These are phyloP conservation scores for Abscondita cerata DNA, from an alignment of 2,888 invertebrate genomes.

Conservation along the genomic window DNA sequence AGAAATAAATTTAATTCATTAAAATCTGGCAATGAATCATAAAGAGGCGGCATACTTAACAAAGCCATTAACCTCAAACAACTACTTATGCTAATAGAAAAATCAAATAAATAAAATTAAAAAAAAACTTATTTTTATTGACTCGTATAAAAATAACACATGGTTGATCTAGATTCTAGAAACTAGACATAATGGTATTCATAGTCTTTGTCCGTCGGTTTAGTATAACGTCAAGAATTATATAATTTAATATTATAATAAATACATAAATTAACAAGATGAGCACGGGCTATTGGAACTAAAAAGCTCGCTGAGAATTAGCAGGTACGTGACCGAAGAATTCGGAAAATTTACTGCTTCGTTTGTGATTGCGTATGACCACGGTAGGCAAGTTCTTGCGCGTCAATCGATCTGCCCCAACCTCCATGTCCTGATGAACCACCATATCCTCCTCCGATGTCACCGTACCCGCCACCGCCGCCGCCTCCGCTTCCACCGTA, in stretches of 20 bases:
- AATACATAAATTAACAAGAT: slow-evolving; percentile 47
- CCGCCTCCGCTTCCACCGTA: slow-evolving; percentile 61
- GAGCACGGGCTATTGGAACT: slow-evolving; percentile 40
- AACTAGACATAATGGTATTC: slow-evolving; percentile 49
- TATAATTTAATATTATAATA: slow-evolving; percentile 46
- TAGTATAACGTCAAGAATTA: slow-evolving; percentile 40
- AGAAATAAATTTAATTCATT: not conserved
- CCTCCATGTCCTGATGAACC: slow-evolving; percentile 70
- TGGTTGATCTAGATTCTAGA: slow-evolving; percentile 47
- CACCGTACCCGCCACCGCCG: slow-evolving; percentile 63
- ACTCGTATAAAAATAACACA: slow-evolving; percentile 52
- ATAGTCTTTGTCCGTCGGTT: slow-evolving; percentile 51
- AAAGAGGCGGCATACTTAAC: slow-evolving; percentile 16
- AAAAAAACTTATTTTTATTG: slow-evolving; percentile 44
- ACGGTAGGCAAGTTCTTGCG: slow-evolving; percentile 81
- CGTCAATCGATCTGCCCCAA: slow-evolving; percentile 79
- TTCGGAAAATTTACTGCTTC: slow-evolving; percentile 46
- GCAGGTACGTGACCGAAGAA: slow-evolving; percentile 56
- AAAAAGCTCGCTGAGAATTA: slow-evolving; percentile 51
- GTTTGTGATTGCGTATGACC: slow-evolving; percentile 68
- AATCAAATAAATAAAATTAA: slow-evolving; percentile 21
- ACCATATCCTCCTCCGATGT: slow-evolving; percentile 60
- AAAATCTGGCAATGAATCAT: slow-evolving; percentile 10
- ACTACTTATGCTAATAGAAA: slow-evolving; percentile 16
- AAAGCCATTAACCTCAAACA: slow-evolving; percentile 1